Conservation (phyloP, 2,113 vertebrate genomes). For the Benitochromis conjunctus region DNA sequence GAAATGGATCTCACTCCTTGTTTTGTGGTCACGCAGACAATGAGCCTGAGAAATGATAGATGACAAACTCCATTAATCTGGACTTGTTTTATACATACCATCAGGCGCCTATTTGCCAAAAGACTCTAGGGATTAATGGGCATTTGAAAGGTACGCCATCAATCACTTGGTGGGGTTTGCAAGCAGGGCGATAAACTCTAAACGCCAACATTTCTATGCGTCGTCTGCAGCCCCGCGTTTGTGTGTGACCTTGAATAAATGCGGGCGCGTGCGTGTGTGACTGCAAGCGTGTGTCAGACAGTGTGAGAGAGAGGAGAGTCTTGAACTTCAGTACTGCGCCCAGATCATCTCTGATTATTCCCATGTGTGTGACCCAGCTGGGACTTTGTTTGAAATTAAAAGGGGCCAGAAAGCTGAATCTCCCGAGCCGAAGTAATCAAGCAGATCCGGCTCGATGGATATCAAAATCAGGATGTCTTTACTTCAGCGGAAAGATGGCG, state of each 20-base stretch:
- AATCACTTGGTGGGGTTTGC: conserved; percentile 22
- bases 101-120: conserved; percentile 7
- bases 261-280: neutral
- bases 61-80: conserved; percentile 29
- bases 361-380: conserved; percentile 52
- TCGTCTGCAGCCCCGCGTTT: neutral
- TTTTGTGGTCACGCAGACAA: neutral
- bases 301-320: neutral
- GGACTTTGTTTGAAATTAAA: conserved; percentile 46
- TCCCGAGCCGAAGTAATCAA: conserved; percentile 30
- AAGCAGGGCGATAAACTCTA: conserved; percentile 24
- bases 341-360: conserved; percentile 52
- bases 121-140: conserved; percentile 28
- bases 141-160: conserved; percentile 5
- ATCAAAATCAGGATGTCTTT: neutral
- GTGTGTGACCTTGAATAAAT: conserved; percentile 20
- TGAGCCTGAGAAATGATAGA: conserved; percentile 14
- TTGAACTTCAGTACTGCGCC: conserved; percentile 15
- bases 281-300: neutral
- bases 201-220: neutral
- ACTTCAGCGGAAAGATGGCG: neutral
- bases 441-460: neutral
- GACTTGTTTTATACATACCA: conserved; percentile 42
- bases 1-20: neutral
- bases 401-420: conserved; percentile 1